Percentiles rank a stretch among this genome's conserved stretches.
phyloP scores from a whole-genome alignment of 2,888 invertebrate genomes.

The Coenonympha glycerion region DNA sequence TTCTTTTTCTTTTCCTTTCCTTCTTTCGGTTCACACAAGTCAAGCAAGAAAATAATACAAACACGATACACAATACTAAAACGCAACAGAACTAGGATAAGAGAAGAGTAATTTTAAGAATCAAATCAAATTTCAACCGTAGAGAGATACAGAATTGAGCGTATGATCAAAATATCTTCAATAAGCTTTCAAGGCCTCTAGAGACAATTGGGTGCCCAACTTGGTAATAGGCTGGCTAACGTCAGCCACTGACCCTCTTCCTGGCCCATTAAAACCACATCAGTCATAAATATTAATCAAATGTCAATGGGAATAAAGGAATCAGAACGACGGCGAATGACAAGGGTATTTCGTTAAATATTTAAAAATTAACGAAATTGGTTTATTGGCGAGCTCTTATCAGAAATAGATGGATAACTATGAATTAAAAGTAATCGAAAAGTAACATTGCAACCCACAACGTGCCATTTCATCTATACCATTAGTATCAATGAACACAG shows the following conservation, averaged over 20 bases:
- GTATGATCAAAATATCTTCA: slow-evolving; percentile 24
- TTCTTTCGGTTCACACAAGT: too few species aligned
- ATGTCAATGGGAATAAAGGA: slow-evolving; percentile 5
- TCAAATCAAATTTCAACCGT: neutral
- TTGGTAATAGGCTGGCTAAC: slow-evolving; percentile 37
- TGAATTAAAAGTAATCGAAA: neutral
- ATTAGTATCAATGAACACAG: too few species aligned
- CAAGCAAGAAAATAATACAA: too few species aligned
- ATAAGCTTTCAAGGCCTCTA: slow-evolving; percentile 33
- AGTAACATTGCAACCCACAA: too few species aligned
- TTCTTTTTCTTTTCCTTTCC: too few species aligned
- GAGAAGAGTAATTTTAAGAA: too few species aligned
- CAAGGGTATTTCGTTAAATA: neutral
- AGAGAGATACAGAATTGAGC: slow-evolving; percentile 11
- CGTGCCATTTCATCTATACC: too few species aligned
- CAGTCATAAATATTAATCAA: slow-evolving; percentile 16
- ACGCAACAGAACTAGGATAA: too few species aligned
- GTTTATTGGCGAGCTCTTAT: neutral
- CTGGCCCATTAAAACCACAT: slow-evolving; percentile 16
- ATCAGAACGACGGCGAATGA: slow-evolving; percentile 9
- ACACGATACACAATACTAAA: too few species aligned
- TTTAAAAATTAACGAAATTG: neutral
- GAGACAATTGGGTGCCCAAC: slow-evolving; percentile 29
- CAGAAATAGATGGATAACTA: too few species aligned
- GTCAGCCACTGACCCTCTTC: slow-evolving; percentile 46